phyloP scores from a whole-genome alignment of 2,888 invertebrate genomes.

The Monochamus alternatus region DNA sequence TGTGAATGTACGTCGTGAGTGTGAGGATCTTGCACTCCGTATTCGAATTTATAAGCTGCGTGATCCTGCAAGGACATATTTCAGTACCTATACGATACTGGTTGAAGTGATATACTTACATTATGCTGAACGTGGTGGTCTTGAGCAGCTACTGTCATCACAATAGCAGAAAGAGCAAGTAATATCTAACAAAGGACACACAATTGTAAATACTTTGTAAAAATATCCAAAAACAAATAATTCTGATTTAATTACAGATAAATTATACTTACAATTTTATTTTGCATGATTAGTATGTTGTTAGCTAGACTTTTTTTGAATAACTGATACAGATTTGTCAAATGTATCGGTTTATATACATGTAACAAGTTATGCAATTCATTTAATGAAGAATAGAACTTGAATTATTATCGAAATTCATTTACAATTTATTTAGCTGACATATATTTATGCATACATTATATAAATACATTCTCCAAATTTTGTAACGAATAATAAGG shows the following conservation, averaged over 20 bases:
- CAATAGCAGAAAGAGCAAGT: background rate
- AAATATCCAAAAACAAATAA: background rate
- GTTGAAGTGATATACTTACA: background rate
- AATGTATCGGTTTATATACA: constrained; percentile 1
- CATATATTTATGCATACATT: no score
- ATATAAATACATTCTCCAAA: no score
- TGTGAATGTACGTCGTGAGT: constrained; percentile 63
- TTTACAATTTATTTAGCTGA: no score
- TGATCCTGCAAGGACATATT: background rate
- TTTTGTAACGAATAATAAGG: no score
- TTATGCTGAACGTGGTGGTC: background rate
- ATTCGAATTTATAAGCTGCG: constrained; percentile 57
- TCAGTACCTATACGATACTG: background rate
- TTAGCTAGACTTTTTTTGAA: background rate
- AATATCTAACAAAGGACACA: background rate
- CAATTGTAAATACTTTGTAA: background rate
- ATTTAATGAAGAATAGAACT: no score
- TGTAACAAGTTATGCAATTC: no score
- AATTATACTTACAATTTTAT: background rate
- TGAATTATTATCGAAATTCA: no score
- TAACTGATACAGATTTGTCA: constrained; percentile 16
- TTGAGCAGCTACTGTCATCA: background rate
- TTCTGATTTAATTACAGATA: background rate
- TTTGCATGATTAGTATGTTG: background rate
- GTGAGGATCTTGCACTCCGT: constrained; percentile 61